Evolutionary conservation across 30 jellyfish, hydroid and myxozoan genomes (phyloP).

Genomic region (Cassiopea andromeda): DNA sequence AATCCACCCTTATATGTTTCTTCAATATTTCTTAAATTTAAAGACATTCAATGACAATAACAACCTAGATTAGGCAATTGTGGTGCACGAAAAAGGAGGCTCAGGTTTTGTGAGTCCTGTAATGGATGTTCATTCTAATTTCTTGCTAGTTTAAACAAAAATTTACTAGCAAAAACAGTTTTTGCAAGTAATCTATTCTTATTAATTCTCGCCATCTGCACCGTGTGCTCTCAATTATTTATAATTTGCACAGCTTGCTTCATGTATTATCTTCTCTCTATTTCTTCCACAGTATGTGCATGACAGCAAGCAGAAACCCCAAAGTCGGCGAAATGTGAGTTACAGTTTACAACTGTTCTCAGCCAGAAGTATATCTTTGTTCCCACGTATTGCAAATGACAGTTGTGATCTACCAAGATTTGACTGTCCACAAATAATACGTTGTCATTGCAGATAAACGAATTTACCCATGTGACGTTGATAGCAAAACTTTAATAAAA

Average conservation of each 20-base stretch:
- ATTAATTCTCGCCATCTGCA: too few species aligned
- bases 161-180: too few species aligned
- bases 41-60: too few species aligned
- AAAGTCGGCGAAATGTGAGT: slow-evolving; percentile 32
- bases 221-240: too few species aligned
- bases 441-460: neutral
- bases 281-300: neutral
- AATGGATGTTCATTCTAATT: too few species aligned
- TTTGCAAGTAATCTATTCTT: neutral
- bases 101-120: too few species aligned
- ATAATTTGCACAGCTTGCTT: too few species aligned
- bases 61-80: neutral
- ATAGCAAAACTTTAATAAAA: neutral
- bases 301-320: slow-evolving; percentile 41
- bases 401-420: neutral
- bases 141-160: too few species aligned
- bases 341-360: neutral
- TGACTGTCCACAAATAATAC: neutral
- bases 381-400: neutral
- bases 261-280: neutral
- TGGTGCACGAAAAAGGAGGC: neutral
- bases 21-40: too few species aligned
- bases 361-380: neutral
- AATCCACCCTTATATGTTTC: too few species aligned
- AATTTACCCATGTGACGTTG: neutral